These are phyloP conservation scores for Poecilia wingei DNA, from an alignment of 2,797 vertebrate species.

Conservation along the genomic window DNA sequence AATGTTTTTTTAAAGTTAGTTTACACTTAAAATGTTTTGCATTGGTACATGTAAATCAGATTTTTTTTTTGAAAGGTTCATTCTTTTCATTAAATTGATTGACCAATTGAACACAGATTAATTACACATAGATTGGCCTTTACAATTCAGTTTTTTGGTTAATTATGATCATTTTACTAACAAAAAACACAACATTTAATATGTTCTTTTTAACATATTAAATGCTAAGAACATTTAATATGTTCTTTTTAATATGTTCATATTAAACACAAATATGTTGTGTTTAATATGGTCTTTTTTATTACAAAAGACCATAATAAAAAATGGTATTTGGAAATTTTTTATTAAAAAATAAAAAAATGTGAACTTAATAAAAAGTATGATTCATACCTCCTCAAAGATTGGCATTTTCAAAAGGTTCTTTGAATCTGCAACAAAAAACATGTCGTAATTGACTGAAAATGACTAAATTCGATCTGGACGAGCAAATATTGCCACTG, in stretches of 20 bases:
- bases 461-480: background rate
- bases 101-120: background rate
- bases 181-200: background rate
- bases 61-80: background rate
- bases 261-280: no score
- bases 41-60: no score
- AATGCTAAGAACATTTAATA: background rate
- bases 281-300: no score
- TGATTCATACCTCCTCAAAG: background rate
- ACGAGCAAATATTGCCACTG: background rate
- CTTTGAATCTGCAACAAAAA: background rate
- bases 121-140: background rate
- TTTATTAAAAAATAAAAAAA: background rate
- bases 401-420: background rate
- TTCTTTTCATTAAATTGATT: background rate
- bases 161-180: background rate
- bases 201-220: no score
- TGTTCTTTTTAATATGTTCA: no score
- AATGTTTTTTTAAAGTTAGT: background rate
- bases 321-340: no score
- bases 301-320: no score
- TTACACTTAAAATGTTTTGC: no score
- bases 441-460: background rate
- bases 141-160: no score
- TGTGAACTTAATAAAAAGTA: background rate